Evolutionary conservation across 1,140 invertebrate genomes (phyloP).

Genomic region (Microplitis mediator): DNA sequence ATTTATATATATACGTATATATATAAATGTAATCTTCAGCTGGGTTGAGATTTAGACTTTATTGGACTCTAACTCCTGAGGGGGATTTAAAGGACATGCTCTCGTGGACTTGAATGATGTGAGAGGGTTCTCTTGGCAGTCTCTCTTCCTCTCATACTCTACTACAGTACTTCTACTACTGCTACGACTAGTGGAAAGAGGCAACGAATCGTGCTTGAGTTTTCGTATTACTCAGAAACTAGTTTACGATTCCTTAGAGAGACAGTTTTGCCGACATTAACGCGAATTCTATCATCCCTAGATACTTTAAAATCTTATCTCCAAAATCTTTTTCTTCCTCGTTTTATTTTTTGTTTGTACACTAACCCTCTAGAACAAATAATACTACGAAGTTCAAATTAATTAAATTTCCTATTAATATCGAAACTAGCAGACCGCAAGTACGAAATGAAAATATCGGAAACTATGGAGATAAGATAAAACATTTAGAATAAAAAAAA

Average conservation of each 20-base stretch:
- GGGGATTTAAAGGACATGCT: conserved; percentile 15
- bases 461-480: too few species aligned
- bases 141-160: too few species aligned
- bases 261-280: conserved; percentile 4
- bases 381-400: too few species aligned
- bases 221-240: conserved; percentile 6
- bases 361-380: too few species aligned
- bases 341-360: too few species aligned
- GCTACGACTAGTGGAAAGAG: not conserved
- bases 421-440: too few species aligned
- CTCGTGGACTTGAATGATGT: conserved; percentile 8
- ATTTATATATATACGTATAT: not conserved
- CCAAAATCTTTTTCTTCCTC: too few species aligned
- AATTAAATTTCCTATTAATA: too few species aligned
- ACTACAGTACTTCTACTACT: too few species aligned
- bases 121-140: not conserved
- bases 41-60: not conserved
- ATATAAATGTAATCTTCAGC: not conserved
- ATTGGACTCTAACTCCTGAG: conserved; percentile 2
- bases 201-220: not conserved
- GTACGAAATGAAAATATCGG: too few species aligned
- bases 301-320: too few species aligned
- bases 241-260: not conserved
- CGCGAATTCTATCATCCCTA: not conserved
- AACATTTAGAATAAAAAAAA: too few species aligned